phyloP scores from a whole-genome alignment of 2,113 vertebrate genomes.

The Cynocephalus volans region DNA sequence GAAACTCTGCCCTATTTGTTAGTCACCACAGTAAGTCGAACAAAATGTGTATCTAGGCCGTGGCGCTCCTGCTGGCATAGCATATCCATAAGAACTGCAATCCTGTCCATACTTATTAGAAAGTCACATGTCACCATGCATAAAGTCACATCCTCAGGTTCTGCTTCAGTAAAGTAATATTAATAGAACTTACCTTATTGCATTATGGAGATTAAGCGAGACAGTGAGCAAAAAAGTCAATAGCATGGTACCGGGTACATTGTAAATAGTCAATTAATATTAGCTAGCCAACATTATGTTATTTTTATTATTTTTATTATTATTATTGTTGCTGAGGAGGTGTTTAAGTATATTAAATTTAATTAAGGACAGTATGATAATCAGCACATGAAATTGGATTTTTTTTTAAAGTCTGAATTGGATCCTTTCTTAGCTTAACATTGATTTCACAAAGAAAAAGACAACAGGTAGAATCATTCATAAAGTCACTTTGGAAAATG shows the following conservation, averaged over 20 bases:
- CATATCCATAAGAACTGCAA: neutral
- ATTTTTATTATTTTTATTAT: neutral
- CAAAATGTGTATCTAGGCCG: neutral
- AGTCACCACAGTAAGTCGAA: neutral
- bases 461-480: neutral
- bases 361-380: conserved; percentile 1
- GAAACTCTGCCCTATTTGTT: neutral
- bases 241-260: neutral
- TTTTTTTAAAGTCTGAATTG: neutral
- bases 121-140: neutral
- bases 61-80: neutral
- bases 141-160: neutral
- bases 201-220: neutral
- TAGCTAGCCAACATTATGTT: neutral
- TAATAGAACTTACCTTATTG: neutral
- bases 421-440: conserved; percentile 7
- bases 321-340: neutral
- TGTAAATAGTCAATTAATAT: neutral
- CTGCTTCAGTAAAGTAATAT: neutral
- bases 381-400: neutral
- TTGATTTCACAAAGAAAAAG: neutral
- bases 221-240: neutral
- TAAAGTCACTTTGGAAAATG: neutral
- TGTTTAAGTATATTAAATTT: conserved; percentile 1
- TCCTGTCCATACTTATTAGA: neutral